Evolutionary conservation across 1,140 invertebrate genomes (phyloP), one percentile per base, ranked within the genome.

Genomic region (Habropoda laboriosa): DNA sequence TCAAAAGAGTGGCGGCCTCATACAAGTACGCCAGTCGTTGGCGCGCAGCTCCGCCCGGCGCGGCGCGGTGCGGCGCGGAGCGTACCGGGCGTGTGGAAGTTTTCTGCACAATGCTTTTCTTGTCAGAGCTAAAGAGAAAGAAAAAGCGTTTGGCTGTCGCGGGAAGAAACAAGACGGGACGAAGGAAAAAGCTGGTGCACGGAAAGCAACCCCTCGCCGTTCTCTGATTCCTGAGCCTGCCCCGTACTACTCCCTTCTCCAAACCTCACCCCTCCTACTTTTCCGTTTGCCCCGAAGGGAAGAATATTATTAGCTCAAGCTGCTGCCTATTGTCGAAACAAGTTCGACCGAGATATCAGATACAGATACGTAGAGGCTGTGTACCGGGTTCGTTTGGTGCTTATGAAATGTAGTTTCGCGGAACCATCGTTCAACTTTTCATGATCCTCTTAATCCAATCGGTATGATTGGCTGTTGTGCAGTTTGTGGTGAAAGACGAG

Each of bases 221-320:
- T 76, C 60, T 84, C 60, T 84, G 83, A 85, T 85, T 85, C 70
- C 45, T 55, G 70, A 80, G 58, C 49, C 71, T 18, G 13, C 24
- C 42, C 6, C 27, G 27, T 8, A 12, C 12, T 16, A 21, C 45
- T 30, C 60, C 75, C 47, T 70, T n/a, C n/a, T n/a, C n/a, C n/a
- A n/a, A n/a, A n/a, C n/a, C n/a, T n/a, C n/a, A n/a, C n/a, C n/a
- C n/a, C n/a, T n/a, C n/a, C n/a, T n/a, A n/a, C 74, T 55, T 24
- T n/a, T 42, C 66, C 82, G 67, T 70, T 79, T 85, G 74, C 68
- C 81, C 78, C 75, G 61, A 13, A 86, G 84, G 86, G 78, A 88
- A 89, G 86, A 91, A 92, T 92, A 90, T 92, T 92, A 92, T 92
- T 91, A 91, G 89, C 86, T 91, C 89, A 88, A 92, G 86, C 87